phyloP scores from a whole-genome alignment of 2,888 invertebrate genomes.

The Harpalus rubripes region DNA sequence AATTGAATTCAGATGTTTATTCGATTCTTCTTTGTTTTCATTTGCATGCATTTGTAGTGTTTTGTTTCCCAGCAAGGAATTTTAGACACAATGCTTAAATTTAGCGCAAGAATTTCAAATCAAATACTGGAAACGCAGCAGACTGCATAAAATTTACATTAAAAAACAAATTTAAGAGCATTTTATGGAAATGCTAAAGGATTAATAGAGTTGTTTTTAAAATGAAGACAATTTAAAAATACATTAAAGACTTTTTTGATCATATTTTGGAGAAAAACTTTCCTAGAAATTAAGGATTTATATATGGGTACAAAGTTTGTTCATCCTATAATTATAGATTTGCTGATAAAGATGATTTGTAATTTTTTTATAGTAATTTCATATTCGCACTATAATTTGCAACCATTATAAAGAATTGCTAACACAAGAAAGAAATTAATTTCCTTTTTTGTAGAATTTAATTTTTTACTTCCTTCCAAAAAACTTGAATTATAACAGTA shows the following conservation, averaged over 20 bases:
- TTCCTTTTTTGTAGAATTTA: slow-evolving; percentile 6
- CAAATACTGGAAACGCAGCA: slow-evolving; percentile 11
- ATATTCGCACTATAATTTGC: slow-evolving; percentile 21
- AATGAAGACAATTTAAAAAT: slow-evolving; percentile 17
- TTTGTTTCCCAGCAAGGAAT: slow-evolving; percentile 15
- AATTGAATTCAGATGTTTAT: slow-evolving; percentile 21
- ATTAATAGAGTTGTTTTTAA: slow-evolving; percentile 27
- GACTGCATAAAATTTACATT: slow-evolving; percentile 40
- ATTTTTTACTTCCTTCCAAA: neutral
- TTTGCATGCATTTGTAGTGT: slow-evolving; percentile 26
- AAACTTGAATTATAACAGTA: neutral
- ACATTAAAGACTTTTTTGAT: neutral
- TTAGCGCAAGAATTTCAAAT: slow-evolving; percentile 46
- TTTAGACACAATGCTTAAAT: slow-evolving; percentile 39
- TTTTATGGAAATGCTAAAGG: slow-evolving; percentile 44
- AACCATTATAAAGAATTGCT: slow-evolving; percentile 22
- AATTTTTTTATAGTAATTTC: slow-evolving; percentile 31
- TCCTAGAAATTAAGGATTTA: slow-evolving; percentile 1
- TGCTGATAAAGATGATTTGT: slow-evolving; percentile 28
- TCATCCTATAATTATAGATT: slow-evolving; percentile 40
- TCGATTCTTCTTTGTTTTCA: slow-evolving; percentile 38
- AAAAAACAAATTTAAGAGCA: slow-evolving; percentile 8
- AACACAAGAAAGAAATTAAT: slow-evolving; percentile 20
- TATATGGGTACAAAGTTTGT: neutral
- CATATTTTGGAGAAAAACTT: neutral